Base-by-base conservation (phyloP, 2,113 vertebrate genomes). In the Erythrolamprus reginae region DNA sequence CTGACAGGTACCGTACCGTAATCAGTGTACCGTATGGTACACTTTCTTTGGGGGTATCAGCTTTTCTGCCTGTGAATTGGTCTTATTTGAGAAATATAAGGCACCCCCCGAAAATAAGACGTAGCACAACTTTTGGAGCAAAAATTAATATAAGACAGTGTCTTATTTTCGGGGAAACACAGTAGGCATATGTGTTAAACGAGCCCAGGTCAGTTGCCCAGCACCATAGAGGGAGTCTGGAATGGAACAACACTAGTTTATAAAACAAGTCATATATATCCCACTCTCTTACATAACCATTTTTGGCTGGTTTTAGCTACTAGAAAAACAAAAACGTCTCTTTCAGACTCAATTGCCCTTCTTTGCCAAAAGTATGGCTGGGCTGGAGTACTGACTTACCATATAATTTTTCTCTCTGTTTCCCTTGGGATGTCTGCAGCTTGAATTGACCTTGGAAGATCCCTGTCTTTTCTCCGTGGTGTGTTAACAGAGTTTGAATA, bases 351-450 rank as follows among this genome's bases (percentile, higher is more conserved):
- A 28, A 47, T 84, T 84, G 12, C 70, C 3, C 42, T 42, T 90
- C 38, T 24, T 24, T 1, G 23, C 47, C 26, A 87, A 61, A n/a
- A 65, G 38, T 2, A 70, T 52, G 56, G 55, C 4, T 0, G 28
- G 0, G 4, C 2, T 48, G 53, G 24, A 61, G 83, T 50, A 0
- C 0, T 77, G 83, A 89, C 98, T 98, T 96, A 99, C 99, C 99
- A 0, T 99, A 99, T 42, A 99, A 95, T 91, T 99, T 99, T 95
- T 99, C 99, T 6, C 99, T 98, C 95, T 97, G 98, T 91, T 99
- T 99, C 82, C 98, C 98, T 93, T 98, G 98, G 1, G 98, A 98
- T 3, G 98, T 99, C 87, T 97, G 97, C 83, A 99, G 94, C 93
- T 98, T 98, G 92, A 99, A 98, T 93, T 98, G 97, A 0, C 99